Evolutionary conservation across 53 echinoderm and acorn worm genomes (phyloP), one percentile per base, ranked within the genome.

Genomic region (Echinometra lucunter): DNA sequence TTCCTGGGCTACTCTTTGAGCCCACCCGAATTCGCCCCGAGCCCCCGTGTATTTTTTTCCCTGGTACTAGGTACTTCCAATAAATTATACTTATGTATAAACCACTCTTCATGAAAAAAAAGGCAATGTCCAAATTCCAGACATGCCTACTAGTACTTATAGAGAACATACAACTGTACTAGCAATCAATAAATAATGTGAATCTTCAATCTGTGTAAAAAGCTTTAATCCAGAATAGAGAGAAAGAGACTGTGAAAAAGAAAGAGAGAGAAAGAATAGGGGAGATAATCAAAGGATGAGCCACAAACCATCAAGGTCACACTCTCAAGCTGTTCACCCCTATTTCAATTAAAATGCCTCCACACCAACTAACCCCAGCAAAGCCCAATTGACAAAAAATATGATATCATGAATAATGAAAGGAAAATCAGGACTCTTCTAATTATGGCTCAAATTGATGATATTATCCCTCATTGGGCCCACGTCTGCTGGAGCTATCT

Each of bases 381-480:
- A 53, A 13, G 3, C 13, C 17, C 21, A 89, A 35, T 35, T 16
- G 40, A 23, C 37, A 88, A 60, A 60, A 60, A 89, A 89, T 12
- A 89, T 58, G 58, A 89, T 38, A 21, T 25, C 60, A 89, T 58
- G 37, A 60, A 58, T 58, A 89, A 89, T 89, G 37, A 60, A 19
- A 49, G 49, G 89, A 60, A 89, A 74, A 92, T 92, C 92, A 92
- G 92, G 49, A 58, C 75, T 30, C 74, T 6, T 92, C 92, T 92
- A 74, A 92, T 92, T 92, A 75, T 56, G 92, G 57, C 78, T 55
- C 53, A 92, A 92, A 92, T 78, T 92, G 92, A 92, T 92, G 49
- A 55, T 23, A 92, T 92, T 78, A 92, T 74, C 92, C 75, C 37
- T 78, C 75, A 92, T 92, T 92, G 92, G 57, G 44, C 42, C 78